A percentile compares a stretch with the other conserved stretches of the same genome.
phyloP scores from a whole-genome alignment of 2,113 vertebrate species.

The Rhynchomys soricoides region DNA sequence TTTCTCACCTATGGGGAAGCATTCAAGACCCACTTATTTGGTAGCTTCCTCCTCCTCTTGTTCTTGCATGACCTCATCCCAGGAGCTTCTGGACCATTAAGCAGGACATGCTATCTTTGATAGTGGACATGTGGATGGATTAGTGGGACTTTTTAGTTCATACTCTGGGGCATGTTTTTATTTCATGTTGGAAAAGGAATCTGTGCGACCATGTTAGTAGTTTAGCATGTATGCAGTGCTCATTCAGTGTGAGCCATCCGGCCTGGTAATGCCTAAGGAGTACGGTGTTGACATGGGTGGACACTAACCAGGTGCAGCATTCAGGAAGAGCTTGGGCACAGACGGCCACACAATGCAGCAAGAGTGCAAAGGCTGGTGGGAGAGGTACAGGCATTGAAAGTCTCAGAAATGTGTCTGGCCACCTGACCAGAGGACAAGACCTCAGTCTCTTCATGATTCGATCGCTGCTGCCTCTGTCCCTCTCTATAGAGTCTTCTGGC shows the following conservation, averaged over 20 bases:
- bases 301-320: neutral
- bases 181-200: neutral
- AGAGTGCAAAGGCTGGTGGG: neutral
- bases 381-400: neutral
- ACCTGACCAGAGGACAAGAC: neutral
- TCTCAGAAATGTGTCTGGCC: neutral
- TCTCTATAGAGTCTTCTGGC: neutral
- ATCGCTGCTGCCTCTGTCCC: no score
- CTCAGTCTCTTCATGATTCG: neutral
- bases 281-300: rapidly evolving
- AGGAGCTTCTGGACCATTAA: neutral
- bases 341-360: neutral
- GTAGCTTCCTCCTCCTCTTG: neutral
- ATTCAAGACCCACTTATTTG: neutral
- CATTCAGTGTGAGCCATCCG: neutral
- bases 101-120: neutral
- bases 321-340: neutral
- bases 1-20: neutral
- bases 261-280: neutral
- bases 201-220: no score
- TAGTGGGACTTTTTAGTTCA: neutral
- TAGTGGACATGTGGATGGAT: neutral
- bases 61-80: neutral
- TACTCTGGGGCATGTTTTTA: neutral
- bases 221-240: neutral